phyloP scores from a whole-genome alignment of 2,113 vertebrate species.

The Thalassarche chlororhynchos region DNA sequence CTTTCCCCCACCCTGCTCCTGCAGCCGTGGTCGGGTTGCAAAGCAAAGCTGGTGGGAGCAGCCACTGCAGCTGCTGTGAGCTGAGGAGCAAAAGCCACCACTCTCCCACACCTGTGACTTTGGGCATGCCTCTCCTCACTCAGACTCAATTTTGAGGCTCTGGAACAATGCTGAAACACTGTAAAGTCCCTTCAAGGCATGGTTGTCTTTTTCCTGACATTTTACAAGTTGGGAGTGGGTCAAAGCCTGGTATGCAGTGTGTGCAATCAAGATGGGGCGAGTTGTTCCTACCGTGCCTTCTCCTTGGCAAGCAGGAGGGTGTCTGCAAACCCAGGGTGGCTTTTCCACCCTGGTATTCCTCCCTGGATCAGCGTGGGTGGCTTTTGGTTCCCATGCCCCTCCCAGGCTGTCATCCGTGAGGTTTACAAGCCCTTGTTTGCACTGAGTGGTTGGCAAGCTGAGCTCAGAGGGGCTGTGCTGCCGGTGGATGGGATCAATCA shows the following conservation, averaged over 20 bases:
- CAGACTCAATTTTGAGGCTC: neutral
- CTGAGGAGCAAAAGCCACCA: neutral
- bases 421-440: neutral
- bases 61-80: neutral
- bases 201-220: neutral
- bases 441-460: neutral
- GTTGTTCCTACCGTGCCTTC: neutral
- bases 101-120: neutral
- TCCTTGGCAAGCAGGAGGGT: neutral
- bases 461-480: neutral
- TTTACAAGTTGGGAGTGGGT: neutral
- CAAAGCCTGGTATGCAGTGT: neutral
- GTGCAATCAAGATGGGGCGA: rapidly evolving
- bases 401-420: neutral
- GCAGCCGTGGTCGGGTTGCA: neutral
- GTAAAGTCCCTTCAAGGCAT: neutral
- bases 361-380: neutral
- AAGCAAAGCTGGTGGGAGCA: neutral
- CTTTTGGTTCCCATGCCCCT: neutral
- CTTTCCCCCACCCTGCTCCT: neutral
- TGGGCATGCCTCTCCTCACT: neutral
- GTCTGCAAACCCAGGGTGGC: neutral
- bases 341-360: neutral
- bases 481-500: rapidly evolving
- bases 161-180: neutral